Evolutionary conservation across 1,140 invertebrate genomes (phyloP).

Genomic region (Drosophila leontia): DNA sequence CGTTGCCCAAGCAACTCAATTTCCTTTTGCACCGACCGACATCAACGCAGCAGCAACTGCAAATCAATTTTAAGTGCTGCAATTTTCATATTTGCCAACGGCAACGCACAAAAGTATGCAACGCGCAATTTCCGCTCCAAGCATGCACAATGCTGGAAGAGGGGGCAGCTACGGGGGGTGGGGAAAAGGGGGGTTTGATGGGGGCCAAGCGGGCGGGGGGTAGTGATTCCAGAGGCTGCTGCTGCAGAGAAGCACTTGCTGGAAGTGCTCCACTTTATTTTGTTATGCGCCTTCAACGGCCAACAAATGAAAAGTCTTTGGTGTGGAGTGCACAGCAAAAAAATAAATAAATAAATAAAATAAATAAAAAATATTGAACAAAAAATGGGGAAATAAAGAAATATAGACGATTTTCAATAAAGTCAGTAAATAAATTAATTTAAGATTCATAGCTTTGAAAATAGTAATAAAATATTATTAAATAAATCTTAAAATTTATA

Average conservation of each 20-base stretch:
- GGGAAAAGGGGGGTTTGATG: background rate
- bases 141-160: conserved; percentile 33
- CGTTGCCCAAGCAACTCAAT: conserved; percentile 69
- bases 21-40: conserved; percentile 50
- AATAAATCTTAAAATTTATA: no score
- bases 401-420: background rate
- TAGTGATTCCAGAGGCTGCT: conserved; percentile 13
- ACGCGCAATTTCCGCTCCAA: conserved; percentile 75
- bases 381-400: background rate
- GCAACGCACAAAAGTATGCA: conserved; percentile 72
- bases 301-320: conserved; percentile 46
- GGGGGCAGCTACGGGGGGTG: background rate
- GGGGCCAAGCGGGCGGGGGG: background rate
- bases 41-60: conserved; percentile 44
- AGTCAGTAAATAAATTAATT: background rate
- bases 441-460: background rate
- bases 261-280: conserved; percentile 54
- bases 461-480: no score
- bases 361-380: background rate
- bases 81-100: conserved; percentile 74
- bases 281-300: conserved; percentile 47
- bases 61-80: conserved; percentile 74
- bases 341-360: conserved; percentile 1
- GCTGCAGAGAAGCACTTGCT: conserved; percentile 35
- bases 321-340: conserved; percentile 1